Percentiles rank a stretch among this genome's conserved stretches.
These are phyloP conservation scores for Nysson spinosus DNA, from an alignment of 2,888 invertebrate genomes.

Conservation along the genomic window DNA sequence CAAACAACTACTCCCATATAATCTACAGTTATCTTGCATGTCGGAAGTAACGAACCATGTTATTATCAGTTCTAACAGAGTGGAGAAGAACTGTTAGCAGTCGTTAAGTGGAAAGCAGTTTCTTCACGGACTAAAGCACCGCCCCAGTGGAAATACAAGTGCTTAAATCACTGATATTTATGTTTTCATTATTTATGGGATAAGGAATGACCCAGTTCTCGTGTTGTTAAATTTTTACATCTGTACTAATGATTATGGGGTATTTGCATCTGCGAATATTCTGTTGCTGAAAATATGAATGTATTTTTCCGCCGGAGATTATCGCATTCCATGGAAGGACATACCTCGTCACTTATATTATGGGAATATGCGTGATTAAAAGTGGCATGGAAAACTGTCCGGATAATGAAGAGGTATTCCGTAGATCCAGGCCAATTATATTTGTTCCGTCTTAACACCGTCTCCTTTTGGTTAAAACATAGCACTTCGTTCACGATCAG, in stretches of 20 bases:
- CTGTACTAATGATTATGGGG: constrained; percentile 15
- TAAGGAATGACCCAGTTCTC: constrained; percentile 7
- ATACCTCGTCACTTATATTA: too few species aligned
- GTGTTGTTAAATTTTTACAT: constrained; percentile 21
- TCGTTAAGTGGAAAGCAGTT: constrained; percentile 8
- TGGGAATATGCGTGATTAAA: too few species aligned
- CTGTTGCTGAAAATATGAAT: not conserved
- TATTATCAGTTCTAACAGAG: not conserved
- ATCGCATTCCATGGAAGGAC: too few species aligned
- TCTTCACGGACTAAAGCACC: not conserved
- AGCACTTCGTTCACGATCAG: too few species aligned
- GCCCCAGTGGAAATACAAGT: not conserved
- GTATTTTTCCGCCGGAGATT: too few species aligned
- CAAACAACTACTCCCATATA: too few species aligned
- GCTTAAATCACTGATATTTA: constrained; percentile 17
- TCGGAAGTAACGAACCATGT: not conserved
- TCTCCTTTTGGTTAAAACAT: too few species aligned
- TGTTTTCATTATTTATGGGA: constrained; percentile 28
- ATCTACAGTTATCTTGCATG: too few species aligned
- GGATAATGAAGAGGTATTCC: too few species aligned
- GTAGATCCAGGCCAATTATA: too few species aligned
- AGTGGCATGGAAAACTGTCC: too few species aligned
- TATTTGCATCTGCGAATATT: constrained; percentile 4
- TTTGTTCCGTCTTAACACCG: too few species aligned
- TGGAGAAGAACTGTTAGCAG: constrained; percentile 7